phyloP scores from a whole-genome alignment of 2,888 invertebrate species.

The Leptinotarsa tumamoca region DNA sequence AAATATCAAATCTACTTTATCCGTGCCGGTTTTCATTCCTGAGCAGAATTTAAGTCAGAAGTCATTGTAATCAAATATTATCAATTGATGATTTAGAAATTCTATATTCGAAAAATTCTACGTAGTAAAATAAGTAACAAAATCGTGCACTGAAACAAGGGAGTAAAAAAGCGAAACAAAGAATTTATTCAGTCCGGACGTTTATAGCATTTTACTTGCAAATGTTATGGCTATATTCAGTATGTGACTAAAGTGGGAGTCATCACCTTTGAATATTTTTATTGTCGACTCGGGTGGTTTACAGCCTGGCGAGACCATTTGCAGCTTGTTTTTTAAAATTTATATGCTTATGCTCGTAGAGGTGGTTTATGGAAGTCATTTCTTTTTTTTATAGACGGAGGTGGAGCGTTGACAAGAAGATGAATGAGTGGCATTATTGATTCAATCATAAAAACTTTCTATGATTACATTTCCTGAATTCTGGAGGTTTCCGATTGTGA shows the following conservation, averaged over 20 bases:
- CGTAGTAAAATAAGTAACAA: background rate
- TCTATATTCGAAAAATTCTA: too few species aligned
- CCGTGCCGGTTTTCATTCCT: too few species aligned
- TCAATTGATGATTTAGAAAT: too few species aligned
- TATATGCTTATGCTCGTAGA: slow-evolving; percentile 33
- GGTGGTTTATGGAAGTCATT: slow-evolving; percentile 16
- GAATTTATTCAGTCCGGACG: slow-evolving; percentile 64
- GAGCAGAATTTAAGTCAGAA: too few species aligned
- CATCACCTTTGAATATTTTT: slow-evolving; percentile 68
- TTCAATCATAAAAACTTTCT: too few species aligned
- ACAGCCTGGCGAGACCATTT: slow-evolving; percentile 55
- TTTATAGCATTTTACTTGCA: slow-evolving; percentile 69
- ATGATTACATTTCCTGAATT: too few species aligned
- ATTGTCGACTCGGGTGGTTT: slow-evolving; percentile 59
- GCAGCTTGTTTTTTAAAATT: slow-evolving; percentile 54
- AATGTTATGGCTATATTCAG: slow-evolving; percentile 67
- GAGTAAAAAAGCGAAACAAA: slow-evolving; percentile 62
- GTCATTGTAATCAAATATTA: too few species aligned
- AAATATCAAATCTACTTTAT: too few species aligned
- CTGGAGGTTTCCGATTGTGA: too few species aligned
- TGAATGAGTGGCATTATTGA: background rate
- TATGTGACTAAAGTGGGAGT: slow-evolving; percentile 65
- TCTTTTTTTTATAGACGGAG: slow-evolving; percentile 10
- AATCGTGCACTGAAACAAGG: slow-evolving; percentile 23
- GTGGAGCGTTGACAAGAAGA: background rate